Base-by-base conservation (phyloP, 2,113 vertebrate species). In the Lepisosteus oculatus region DNA sequence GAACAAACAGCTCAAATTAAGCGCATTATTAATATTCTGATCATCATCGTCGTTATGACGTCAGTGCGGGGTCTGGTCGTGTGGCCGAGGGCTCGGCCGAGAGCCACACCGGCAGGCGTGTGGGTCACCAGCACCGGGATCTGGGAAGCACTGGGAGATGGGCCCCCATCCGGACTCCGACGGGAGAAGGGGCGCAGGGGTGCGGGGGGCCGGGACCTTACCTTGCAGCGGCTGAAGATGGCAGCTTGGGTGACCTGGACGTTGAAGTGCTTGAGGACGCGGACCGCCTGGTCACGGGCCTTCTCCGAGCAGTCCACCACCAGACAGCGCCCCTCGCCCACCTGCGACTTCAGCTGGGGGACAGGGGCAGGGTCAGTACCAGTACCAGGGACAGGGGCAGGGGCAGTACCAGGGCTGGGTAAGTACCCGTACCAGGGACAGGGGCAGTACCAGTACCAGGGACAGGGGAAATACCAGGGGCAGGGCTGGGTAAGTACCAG, bases 211-310 rank as follows among this genome's bases (percentile, higher is more conserved):
- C 7, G 56, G 12, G 12, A 11, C n/a, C 86, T 70, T 82, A 97
- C 95, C 94, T 95, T 94, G 83, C 96, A 96, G 78, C 92, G 92
- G 83, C 94, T 95, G 90, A 96, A 96, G 75, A 95, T 82, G 67
- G 95, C 94, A 0, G 79, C 42, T 0, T 75, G 72, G 14, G 89
- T 87, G 47, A 92, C 90, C 4, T 67, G 81, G 65, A 95, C 74
- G 0, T 92, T 90, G 89, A 95, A 95, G 81, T 95, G 93, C 68
- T 76, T 85, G 72, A 97, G 90, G 70, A 96, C 90, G 3, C 79
- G 81, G 41, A 93, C 65, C 0, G 92, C 93, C 78, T 95, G 95
- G 3, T 96, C 93, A 59, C 72, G 86, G 0, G 94, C 94, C 79
- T 92, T 95, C 71, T 94, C 91, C 0, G 92, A 93, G 78, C 93